A percentile compares a stretch with the other conserved stretches of the same genome.
Evolutionary conservation across 2,888 invertebrate genomes (phyloP).

Genomic region (Perizoma flavofasciatum): DNA sequence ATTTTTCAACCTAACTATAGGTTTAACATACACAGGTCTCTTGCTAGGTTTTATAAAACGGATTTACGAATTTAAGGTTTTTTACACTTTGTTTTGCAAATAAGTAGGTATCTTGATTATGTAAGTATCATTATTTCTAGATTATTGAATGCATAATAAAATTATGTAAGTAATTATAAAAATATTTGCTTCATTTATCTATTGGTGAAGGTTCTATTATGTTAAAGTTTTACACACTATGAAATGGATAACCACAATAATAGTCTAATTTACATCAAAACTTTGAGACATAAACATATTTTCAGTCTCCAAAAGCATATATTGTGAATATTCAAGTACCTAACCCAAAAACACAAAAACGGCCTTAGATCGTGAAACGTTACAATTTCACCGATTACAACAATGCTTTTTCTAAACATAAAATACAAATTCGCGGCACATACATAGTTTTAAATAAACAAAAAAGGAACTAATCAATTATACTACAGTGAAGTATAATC

Average conservation of each 20-base stretch:
- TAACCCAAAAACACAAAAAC: conserved; percentile 35
- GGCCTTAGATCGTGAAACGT: conserved; percentile 30
- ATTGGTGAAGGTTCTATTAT: conserved; percentile 27
- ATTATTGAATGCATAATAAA: conserved; percentile 27
- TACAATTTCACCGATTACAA: conserved; percentile 23
- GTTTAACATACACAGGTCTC: too few species aligned
- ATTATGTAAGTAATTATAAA: conserved; percentile 21
- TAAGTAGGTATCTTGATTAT: conserved; percentile 7
- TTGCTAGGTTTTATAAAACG: conserved; percentile 3
- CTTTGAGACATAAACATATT: conserved; percentile 29
- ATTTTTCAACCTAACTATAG: too few species aligned
- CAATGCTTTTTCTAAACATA: conserved; percentile 29
- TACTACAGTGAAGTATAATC: conserved; percentile 51
- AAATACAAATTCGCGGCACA: conserved; percentile 40
- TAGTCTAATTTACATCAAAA: conserved; percentile 28
- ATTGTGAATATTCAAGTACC: conserved; percentile 13
- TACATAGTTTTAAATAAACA: conserved; percentile 42
- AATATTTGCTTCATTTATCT: conserved; percentile 30
- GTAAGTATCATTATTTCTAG: conserved; percentile 24
- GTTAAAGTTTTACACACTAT: conserved; percentile 25
- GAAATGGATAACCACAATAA: conserved; percentile 21
- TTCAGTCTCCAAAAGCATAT: conserved; percentile 22
- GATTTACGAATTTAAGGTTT: conserved; percentile 17
- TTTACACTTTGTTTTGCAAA: conserved; percentile 29
- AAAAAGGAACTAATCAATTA: conserved; percentile 53